Evolutionary conservation across 1,140 invertebrate species (phyloP), one percentile per base, ranked within the genome.

Genomic region (Propsilocerus akamusi): DNA sequence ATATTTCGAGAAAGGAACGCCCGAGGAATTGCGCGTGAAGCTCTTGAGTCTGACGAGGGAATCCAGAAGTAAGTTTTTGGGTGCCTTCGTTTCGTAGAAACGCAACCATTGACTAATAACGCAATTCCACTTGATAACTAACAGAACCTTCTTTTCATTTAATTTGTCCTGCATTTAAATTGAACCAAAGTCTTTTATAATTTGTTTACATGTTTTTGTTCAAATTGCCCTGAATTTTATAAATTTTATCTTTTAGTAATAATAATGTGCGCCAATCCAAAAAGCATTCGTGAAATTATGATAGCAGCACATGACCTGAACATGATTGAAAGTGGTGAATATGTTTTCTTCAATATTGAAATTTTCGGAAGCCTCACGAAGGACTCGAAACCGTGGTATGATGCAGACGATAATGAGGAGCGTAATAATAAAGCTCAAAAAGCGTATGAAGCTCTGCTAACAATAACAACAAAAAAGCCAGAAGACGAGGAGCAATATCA

Each of bases 271-370:
- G 91, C 90, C 0, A 88, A 83, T 57, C 82, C 88, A 2, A 76
- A 77, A 50, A 91, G 86, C 47, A 83, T 95, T 20, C 68, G 93
- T 51, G 78, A 89, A 60, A 89, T 97, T 53, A 77, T 96, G 68
- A 64, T 97, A 56, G 84, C 87, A 12, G 92, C 93, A 11, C 81
- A 92, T 57, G 82, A 90, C 55, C 72, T 97, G 26, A 88, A 90
- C 51, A 93, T 96, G 86, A 83, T 91, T 34, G 81, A 85, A 56
- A 90, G 86, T 51, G 93, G 94, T 12, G 94, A 98, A 72, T 98
- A 97, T 67, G 91, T 95, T 26, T 97, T 98, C 70, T 92, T 98
- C 68, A 97, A 93, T 64, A 92, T 98, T 57, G 92, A 97, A 65
- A 71, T 97, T 10, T 94, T 93, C 48, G 65, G 63, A 28, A 60